Evolutionary conservation across 2,888 invertebrate species (phyloP).

Genomic region (Acleris laterana): DNA sequence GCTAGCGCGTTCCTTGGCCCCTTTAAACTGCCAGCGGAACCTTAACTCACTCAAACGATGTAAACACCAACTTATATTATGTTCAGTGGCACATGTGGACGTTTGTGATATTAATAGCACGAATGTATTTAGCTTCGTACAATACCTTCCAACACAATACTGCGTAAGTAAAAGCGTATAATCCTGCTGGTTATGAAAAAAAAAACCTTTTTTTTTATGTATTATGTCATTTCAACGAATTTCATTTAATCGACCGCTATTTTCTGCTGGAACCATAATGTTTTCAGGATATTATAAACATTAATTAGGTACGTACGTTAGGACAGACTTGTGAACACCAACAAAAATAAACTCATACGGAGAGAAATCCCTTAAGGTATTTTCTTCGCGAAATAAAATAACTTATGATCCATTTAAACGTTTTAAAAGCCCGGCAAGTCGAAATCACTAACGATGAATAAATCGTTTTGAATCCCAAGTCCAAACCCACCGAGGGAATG

Average conservation of each 20-base stretch:
- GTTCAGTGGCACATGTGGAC: slow-evolving; percentile 30
- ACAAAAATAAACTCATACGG: too few relatives aligned
- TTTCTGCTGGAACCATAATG: too few relatives aligned
- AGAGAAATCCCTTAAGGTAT: too few relatives aligned
- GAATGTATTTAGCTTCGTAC: slow-evolving; percentile 30
- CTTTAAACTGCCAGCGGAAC: slow-evolving; percentile 16
- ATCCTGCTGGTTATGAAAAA: background rate
- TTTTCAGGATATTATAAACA: too few relatives aligned
- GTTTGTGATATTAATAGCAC: slow-evolving; percentile 31
- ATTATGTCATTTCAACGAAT: too few relatives aligned
- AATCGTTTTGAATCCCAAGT: slow-evolving; percentile 6
- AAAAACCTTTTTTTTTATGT: too few relatives aligned
- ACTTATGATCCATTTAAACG: too few relatives aligned
- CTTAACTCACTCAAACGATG: slow-evolving; percentile 24
- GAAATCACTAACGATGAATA: background rate
- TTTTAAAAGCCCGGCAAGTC: background rate
- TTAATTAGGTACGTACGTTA: too few relatives aligned
- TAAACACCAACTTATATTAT: slow-evolving; percentile 10
- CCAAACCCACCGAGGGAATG: slow-evolving; percentile 6
- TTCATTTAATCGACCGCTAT: too few relatives aligned
- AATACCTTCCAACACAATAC: slow-evolving; percentile 23
- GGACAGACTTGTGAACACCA: too few relatives aligned
- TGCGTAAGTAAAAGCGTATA: slow-evolving; percentile 11
- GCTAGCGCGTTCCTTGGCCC: slow-evolving; percentile 10
- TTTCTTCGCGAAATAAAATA: too few relatives aligned